Percentiles rank a stretch among this genome's conserved stretches.
Conservation (phyloP, 2,888 invertebrate species). For the Sthenelais limicola region DNA sequence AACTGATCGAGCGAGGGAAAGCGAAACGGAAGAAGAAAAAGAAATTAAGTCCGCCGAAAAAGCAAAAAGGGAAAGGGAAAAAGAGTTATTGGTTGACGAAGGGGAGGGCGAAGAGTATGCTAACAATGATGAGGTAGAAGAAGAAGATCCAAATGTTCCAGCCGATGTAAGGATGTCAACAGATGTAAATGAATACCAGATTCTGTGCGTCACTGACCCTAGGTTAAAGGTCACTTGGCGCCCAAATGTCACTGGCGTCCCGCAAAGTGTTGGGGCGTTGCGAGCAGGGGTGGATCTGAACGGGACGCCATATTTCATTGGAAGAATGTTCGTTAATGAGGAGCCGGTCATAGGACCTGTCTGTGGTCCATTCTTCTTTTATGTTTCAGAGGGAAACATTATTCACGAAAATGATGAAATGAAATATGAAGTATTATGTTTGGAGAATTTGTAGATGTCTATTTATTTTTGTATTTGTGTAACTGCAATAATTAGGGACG, state of each 20-base stretch:
- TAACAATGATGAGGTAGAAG: constrained; percentile 27
- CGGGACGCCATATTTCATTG: constrained; percentile 12
- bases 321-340: not conserved
- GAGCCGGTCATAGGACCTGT: not conserved
- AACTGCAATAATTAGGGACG: too few relatives aligned
- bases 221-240: constrained; percentile 18
- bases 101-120: constrained; percentile 20
- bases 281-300: not conserved
- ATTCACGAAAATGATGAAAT: not conserved
- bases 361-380: not conserved
- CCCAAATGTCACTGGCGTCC: constrained; percentile 16
- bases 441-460: constrained; percentile 12
- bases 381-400: not conserved
- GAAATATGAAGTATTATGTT: constrained; percentile 10
- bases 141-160: not conserved
- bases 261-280: constrained; percentile 6
- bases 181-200: not conserved
- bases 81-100: too few relatives aligned
- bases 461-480: too few relatives aligned
- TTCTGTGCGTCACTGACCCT: constrained; percentile 14
- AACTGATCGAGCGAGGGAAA: constrained; percentile 18
- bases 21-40: constrained; percentile 18
- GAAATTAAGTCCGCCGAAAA: too few relatives aligned
- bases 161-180: constrained; percentile 2
- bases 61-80: too few relatives aligned